Conservation (phyloP, 2,797 vertebrate genomes). For the Anabacerthia variegaticeps region DNA sequence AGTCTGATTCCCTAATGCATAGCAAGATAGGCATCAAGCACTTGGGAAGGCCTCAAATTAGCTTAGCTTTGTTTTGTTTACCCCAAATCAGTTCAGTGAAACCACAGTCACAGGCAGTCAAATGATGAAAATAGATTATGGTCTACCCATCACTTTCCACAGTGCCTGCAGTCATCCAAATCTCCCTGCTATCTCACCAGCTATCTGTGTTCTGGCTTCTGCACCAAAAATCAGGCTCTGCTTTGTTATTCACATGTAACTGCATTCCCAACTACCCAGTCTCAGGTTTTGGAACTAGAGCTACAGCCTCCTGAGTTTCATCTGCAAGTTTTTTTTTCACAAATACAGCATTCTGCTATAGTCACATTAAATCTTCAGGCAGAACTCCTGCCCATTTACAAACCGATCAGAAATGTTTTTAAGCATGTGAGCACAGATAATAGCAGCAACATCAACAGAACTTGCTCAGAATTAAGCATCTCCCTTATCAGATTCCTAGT, state of each 20-base stretch:
- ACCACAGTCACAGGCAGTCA: not conserved
- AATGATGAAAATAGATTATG: constrained; percentile 5
- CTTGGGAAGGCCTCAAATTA: constrained; percentile 38
- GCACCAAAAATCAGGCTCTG: not conserved
- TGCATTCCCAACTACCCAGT: not conserved
- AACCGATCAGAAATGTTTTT: not conserved
- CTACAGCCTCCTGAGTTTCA: not conserved
- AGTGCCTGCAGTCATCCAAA: not conserved
- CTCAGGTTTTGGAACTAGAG: not conserved
- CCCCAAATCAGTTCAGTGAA: constrained; percentile 31
- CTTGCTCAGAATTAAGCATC: not conserved
- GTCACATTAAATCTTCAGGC: not conserved
- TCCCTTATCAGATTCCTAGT: not conserved
- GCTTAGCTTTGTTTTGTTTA: constrained; percentile 32
- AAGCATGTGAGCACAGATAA: not conserved
- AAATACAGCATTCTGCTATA: not conserved
- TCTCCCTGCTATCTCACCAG: not conserved
- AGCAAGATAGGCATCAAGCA: constrained; percentile 12
- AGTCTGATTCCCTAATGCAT: constrained; percentile 14
- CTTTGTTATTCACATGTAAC: not conserved
- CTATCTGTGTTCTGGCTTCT: not conserved
- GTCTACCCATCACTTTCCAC: not conserved
- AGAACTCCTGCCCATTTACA: not conserved
- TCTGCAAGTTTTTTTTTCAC: not conserved
- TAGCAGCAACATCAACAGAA: not conserved